phyloP scores from a whole-genome alignment of 2,888 invertebrate genomes.

The Xanthia togata region DNA sequence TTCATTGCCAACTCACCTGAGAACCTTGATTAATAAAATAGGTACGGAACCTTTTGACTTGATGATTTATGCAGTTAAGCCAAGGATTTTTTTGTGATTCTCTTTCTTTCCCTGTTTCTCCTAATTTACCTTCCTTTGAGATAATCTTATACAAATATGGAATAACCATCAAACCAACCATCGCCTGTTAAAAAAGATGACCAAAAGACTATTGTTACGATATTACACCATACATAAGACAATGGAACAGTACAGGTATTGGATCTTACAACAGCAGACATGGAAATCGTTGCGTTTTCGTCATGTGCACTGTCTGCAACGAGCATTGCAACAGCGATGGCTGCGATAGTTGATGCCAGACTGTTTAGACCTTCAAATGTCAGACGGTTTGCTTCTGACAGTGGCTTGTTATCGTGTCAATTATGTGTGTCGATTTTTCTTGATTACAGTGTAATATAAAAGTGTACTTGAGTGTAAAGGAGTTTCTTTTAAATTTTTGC shows the following conservation, averaged over 20 bases:
- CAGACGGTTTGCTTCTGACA: slow-evolving; percentile 34
- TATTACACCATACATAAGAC: slow-evolving; percentile 50
- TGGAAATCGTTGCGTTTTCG: slow-evolving; percentile 60
- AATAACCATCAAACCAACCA: neutral
- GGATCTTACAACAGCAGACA: slow-evolving; percentile 55
- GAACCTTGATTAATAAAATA: neutral
- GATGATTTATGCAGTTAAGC: neutral
- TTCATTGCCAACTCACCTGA: neutral
- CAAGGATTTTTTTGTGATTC: neutral
- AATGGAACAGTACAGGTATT: slow-evolving; percentile 52
- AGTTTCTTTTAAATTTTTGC: neutral
- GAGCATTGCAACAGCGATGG: slow-evolving; percentile 45
- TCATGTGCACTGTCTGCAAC: slow-evolving; percentile 60
- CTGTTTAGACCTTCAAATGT: slow-evolving; percentile 57
- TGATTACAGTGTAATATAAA: slow-evolving; percentile 12
- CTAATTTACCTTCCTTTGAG: neutral
- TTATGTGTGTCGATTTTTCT: slow-evolving; percentile 22
- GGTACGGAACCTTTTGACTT: no score
- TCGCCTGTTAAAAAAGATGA: slow-evolving; percentile 15
- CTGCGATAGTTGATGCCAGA: slow-evolving; percentile 39
- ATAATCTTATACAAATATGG: neutral
- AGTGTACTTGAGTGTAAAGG: no score
- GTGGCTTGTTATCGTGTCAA: slow-evolving; percentile 24
- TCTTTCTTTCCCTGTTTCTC: neutral
- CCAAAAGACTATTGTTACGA: slow-evolving; percentile 38